Evolutionary conservation across 2,797 vertebrate genomes (phyloP).

Genomic region (Pangasius krempfi): DNA sequence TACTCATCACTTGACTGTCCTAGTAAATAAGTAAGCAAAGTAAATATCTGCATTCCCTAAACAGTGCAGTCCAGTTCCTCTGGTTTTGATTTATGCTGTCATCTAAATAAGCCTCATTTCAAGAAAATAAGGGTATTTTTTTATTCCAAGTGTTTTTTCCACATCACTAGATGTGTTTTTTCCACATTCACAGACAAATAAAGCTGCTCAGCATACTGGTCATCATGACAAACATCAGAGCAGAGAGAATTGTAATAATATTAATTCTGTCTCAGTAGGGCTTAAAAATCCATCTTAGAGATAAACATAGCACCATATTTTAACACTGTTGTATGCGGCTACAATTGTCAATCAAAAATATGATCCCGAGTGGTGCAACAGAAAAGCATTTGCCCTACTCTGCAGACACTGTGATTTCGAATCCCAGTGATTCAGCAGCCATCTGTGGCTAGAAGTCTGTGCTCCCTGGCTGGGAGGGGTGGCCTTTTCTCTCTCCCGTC

Average conservation of each 20-base stretch:
- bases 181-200: not conserved
- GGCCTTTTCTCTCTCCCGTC: not conserved
- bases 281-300: not conserved
- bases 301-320: not conserved
- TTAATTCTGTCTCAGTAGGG: not conserved
- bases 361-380: not conserved
- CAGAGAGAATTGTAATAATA: not conserved
- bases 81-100: not conserved
- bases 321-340: not conserved
- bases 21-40: conserved; percentile 35
- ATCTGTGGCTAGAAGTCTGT: not conserved
- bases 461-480: not conserved
- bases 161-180: not conserved
- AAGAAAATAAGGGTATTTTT: not conserved
- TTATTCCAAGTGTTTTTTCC: not conserved
- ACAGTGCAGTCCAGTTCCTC: not conserved
- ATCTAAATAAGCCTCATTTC: not conserved
- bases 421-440: not conserved
- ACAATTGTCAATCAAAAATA: not conserved
- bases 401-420: not conserved
- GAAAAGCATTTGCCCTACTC: not conserved
- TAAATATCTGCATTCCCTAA: conserved; percentile 8
- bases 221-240: not conserved
- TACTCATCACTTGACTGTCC: not conserved
- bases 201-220: not conserved